Evolutionary conservation across 2,113 vertebrate species (phyloP), one percentile per base, ranked within the genome.

Genomic region (Chamaea fasciata): DNA sequence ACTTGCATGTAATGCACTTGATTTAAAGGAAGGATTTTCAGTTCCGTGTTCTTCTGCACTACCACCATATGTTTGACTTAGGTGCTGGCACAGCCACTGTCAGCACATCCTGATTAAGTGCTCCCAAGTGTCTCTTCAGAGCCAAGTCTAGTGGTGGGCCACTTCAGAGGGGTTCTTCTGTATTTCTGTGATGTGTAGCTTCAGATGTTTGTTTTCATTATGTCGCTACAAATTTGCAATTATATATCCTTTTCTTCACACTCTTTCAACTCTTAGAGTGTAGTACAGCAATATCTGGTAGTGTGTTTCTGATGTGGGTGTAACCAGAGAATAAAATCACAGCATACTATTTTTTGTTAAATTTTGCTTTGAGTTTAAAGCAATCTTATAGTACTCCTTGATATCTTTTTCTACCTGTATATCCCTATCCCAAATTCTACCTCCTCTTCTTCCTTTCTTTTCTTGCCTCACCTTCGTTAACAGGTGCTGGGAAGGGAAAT

Each of bases 1-100:
- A 69, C 64, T 74, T 17, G 5, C 22, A 64, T 68, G 18, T 26
- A 71, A 64, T 69, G 46, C 6, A 30, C 15, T 77, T 91, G 46
- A 74, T 44, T 89, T 22, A 46, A 65, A 71, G 2, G 83, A 83
- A 10, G 22, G 1, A 19, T 62, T 88, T 87, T 67, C n/a, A 46
- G 0, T 79, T 94, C 60, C 1, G 0, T 55, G 3, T 78, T 92
- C 33, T 85, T 90, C n/a, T 92, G 35, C 16, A 6, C 35, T 74
- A 77, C 41, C 62, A 30, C 39, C 10, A 6, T 14, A 24, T 1
- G 0, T 68, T 94, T 63, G 60, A 46, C 27, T 83, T 50, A 74
- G 41, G 39, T 63, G 30, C 53, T 85, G 44, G 20, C 0, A 0
- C 69, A 84, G 46, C 42, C 11, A 1, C 41, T 74, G 0, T 53